Evolutionary conservation across 2,797 vertebrate genomes (phyloP), one percentile per base, ranked within the genome.

Genomic region (Enteromius anoplus): DNA sequence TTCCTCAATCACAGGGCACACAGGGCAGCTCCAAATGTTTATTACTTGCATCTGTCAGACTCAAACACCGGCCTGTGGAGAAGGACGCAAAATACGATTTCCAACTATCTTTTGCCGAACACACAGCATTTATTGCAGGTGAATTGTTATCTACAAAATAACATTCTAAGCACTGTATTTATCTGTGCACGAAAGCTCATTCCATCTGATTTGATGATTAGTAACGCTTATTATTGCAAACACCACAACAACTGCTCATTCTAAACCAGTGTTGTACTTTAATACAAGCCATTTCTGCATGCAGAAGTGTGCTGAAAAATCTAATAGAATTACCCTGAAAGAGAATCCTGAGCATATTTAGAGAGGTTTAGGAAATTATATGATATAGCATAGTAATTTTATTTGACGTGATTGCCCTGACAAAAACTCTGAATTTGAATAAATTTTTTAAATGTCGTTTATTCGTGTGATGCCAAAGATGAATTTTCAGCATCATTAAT

Each of bases 1-100:
- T 77, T 71, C 58, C 68, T 84, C 72, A 84, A 65, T 79, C 82
- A 78, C 55, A 69, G 26, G 17, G 49, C 49, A 19, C 9, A 45
- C 51, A 40, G 3, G 32, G 1, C 17, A 29, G n/a, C 6, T 47
- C 40, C 26, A 80, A 71, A 23, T 49, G 68, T 81, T 72, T 72
- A 81, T 62, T 71, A 62, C 42, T 45, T 62, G 79, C 53, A 81
- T 34, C 53, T 80, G 66, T 72, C 68, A 58, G 19, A 40, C 53
- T 23, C 17, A 81, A 81, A 72, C 1, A 2, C 68, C 62, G 17
- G 53, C 26, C 26, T 81, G 66, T 72, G 53, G 26, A 80, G 49
- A 69, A 62, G 12, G 11, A 60, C 12, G 47, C 40, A 62, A 62
- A 49, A 23, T 32, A 42, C 3, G 4, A 60, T 65, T 65, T 78